These are phyloP conservation scores for Helarctos malayanus DNA, from an alignment of 2,797 vertebrate genomes.

Conservation along the genomic window DNA sequence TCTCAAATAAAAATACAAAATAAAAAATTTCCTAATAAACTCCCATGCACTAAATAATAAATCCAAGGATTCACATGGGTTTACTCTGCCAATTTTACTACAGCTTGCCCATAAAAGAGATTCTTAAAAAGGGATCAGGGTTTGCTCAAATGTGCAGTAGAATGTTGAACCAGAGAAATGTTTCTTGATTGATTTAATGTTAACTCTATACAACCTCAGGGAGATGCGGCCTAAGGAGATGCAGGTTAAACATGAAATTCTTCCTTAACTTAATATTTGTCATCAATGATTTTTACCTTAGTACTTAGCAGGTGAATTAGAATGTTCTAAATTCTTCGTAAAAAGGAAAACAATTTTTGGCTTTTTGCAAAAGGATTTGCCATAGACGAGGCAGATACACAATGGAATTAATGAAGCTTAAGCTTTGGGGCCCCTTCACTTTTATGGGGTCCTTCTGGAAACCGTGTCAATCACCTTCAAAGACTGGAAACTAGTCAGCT, in stretches of 20 bases:
- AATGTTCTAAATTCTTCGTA: background rate
- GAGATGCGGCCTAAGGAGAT: background rate
- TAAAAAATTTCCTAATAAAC: background rate
- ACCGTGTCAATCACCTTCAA: background rate
- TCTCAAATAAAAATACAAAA: background rate
- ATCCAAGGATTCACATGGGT: background rate
- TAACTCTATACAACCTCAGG: background rate
- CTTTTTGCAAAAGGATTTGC: background rate
- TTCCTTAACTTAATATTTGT: background rate
- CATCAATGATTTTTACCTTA: background rate
- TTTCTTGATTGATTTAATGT: background rate
- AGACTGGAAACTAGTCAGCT: background rate
- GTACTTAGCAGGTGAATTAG: background rate
- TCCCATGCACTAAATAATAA: background rate
- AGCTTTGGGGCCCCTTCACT: background rate
- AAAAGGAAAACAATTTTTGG: background rate
- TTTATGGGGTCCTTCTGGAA: background rate
- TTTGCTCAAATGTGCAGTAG: background rate
- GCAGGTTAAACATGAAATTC: background rate
- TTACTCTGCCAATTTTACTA: background rate
- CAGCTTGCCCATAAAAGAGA: background rate
- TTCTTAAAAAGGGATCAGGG: background rate
- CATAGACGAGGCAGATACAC: background rate
- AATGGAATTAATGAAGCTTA: no score
- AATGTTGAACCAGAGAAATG: background rate